Conservation (phyloP, 2,797 vertebrate species). For the Nyctalus aviator region DNA sequence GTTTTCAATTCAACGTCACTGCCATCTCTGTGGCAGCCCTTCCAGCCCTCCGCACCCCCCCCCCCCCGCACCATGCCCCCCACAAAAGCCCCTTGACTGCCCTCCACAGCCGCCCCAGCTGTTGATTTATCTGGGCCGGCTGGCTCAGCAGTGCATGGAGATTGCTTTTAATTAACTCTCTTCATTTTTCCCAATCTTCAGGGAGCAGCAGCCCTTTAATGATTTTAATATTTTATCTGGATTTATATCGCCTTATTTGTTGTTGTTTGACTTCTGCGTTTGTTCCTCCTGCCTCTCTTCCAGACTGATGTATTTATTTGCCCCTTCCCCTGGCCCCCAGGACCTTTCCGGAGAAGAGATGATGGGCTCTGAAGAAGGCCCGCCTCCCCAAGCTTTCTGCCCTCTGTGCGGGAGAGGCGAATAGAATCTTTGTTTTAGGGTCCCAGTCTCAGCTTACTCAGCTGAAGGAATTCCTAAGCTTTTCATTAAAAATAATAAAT, state of each 20-base stretch:
- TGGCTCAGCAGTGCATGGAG: conserved; percentile 87
- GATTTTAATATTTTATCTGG: conserved; percentile 90
- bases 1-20: conserved; percentile 35
- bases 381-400: not conserved
- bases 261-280: conserved; percentile 86
- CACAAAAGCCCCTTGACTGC: conserved; percentile 77
- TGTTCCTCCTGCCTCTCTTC: conserved; percentile 81
- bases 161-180: conserved; percentile 91
- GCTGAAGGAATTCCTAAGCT: conserved; percentile 48
- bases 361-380: conserved; percentile 52
- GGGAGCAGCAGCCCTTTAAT: conserved; percentile 89
- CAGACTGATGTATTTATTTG: conserved; percentile 79
- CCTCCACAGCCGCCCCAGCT: conserved; percentile 84
- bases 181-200: conserved; percentile 89
- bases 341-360: conserved; percentile 46
- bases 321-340: not conserved
- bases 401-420: not conserved
- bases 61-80: not conserved
- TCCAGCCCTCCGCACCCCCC: not conserved
- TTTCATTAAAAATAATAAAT: not conserved
- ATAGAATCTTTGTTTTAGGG: conserved; percentile 38
- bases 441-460: conserved; percentile 1
- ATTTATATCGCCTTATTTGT: conserved; percentile 87
- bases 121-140: conserved; percentile 88
- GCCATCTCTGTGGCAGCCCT: not conserved